These are phyloP conservation scores for Halocynthia roretzi DNA, from an alignment of 23 tunicate species.

Conservation along the genomic window DNA sequence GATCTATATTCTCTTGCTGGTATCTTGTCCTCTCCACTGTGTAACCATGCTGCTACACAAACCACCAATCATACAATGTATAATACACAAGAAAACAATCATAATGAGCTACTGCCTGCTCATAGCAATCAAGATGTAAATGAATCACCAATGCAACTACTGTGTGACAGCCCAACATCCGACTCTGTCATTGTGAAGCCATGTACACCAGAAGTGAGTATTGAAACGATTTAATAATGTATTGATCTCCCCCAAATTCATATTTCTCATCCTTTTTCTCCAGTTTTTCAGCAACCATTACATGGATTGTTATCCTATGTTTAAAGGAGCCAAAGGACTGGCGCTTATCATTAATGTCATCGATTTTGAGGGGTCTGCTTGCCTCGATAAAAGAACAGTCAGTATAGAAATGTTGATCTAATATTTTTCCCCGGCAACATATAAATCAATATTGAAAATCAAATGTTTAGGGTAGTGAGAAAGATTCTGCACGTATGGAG, in stretches of 20 bases:
- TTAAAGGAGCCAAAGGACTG: conserved; percentile 29
- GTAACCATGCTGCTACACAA: no score
- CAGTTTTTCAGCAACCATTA: conserved; percentile 22
- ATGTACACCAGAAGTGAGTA: conserved; percentile 5
- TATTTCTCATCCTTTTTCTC: not conserved
- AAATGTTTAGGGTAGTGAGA: conserved; percentile 49
- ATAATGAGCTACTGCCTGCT: no score
- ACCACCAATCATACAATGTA: no score
- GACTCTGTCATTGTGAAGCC: conserved; percentile 10
- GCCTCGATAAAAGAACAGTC: conserved; percentile 51
- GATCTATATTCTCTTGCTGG: conserved; percentile 23
- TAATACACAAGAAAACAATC: no score
- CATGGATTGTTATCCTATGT: conserved; percentile 42
- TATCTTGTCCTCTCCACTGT: not conserved
- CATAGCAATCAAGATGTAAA: no score
- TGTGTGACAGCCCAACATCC: conserved; percentile 12
- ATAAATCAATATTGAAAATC: not conserved
- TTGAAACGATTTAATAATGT: not conserved
- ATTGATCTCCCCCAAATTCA: not conserved
- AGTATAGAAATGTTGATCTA: not conserved
- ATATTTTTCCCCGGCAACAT: not conserved
- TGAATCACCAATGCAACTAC: not conserved
- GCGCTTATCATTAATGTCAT: conserved; percentile 54
- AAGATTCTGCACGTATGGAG: conserved; percentile 55
- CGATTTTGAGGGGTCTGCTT: conserved; percentile 50